phyloP scores from a whole-genome alignment of 2,797 vertebrate genomes.

The Sebastes alutus region DNA sequence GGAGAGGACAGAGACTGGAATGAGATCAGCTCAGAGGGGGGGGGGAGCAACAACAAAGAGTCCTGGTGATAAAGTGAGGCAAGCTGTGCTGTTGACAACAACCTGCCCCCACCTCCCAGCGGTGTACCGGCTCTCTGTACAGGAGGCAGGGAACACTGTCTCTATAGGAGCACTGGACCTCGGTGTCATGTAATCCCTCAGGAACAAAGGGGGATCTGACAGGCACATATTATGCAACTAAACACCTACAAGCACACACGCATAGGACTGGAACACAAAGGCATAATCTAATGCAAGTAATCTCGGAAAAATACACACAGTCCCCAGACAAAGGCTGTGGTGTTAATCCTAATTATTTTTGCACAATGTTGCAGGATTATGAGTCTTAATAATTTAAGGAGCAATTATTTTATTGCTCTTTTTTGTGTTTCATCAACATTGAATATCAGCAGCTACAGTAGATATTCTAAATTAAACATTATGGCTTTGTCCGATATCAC shows the following conservation, averaged over 20 bases:
- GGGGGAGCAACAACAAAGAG: slow-evolving; percentile 55
- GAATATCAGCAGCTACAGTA: background rate
- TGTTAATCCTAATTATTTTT: slow-evolving; percentile 1
- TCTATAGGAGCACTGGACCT: slow-evolving; percentile 29
- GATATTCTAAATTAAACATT: background rate
- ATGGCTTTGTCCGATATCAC: too few relatives aligned
- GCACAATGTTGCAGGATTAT: background rate
- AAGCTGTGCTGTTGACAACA: slow-evolving; percentile 64
- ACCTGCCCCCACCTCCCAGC: slow-evolving; percentile 45
- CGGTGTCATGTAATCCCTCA: slow-evolving; percentile 33
- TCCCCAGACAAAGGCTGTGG: background rate
- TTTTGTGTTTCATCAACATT: background rate
- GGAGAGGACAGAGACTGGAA: slow-evolving; percentile 25
- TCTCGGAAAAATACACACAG: background rate
- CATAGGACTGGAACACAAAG: background rate
- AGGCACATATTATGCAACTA: background rate
- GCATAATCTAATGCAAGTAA: background rate
- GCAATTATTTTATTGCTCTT: background rate
- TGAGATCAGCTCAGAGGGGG: slow-evolving; percentile 43
- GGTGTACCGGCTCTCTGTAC: slow-evolving; percentile 42
- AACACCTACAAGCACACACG: slow-evolving; percentile 2
- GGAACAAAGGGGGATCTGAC: slow-evolving; percentile 10
- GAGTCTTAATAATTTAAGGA: background rate
- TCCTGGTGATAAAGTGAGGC: slow-evolving; percentile 63
- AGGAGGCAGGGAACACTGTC: slow-evolving; percentile 23